phyloP scores from a whole-genome alignment of 2,113 vertebrate genomes.

The Chloropsis hardwickii region DNA sequence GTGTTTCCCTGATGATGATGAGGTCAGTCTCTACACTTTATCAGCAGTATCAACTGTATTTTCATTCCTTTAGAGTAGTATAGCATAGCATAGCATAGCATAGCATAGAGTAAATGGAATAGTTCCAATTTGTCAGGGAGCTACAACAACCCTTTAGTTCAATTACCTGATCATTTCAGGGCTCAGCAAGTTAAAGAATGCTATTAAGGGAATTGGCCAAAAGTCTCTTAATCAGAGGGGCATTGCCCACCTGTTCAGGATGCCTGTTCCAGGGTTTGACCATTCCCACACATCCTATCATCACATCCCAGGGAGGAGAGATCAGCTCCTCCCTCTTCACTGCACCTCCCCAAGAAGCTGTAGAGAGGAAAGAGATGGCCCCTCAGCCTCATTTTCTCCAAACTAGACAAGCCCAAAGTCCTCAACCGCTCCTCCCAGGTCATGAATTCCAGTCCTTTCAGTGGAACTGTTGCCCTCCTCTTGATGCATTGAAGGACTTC shows the following conservation, averaged over 20 bases:
- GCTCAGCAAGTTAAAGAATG: not conserved
- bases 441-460: not conserved
- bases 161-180: not conserved
- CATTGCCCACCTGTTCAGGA: not conserved
- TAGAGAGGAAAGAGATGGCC: not conserved
- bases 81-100: not conserved
- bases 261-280: not conserved
- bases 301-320: not conserved
- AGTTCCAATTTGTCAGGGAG: not conserved
- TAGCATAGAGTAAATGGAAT: not conserved
- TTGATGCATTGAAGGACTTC: rapidly evolving
- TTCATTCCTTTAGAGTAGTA: not conserved
- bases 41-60: not conserved
- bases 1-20: not conserved
- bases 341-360: not conserved
- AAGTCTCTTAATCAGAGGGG: not conserved
- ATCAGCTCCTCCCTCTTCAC: not conserved
- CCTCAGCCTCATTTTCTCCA: not conserved
- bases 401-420: not conserved
- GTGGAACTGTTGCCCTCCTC: rapidly evolving
- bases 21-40: not conserved
- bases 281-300: not conserved
- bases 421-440: not conserved
- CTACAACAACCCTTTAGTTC: not conserved
- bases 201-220: not conserved